phyloP scores from a whole-genome alignment of 2,888 invertebrate genomes.

The Scrobipalpa atriplicella region DNA sequence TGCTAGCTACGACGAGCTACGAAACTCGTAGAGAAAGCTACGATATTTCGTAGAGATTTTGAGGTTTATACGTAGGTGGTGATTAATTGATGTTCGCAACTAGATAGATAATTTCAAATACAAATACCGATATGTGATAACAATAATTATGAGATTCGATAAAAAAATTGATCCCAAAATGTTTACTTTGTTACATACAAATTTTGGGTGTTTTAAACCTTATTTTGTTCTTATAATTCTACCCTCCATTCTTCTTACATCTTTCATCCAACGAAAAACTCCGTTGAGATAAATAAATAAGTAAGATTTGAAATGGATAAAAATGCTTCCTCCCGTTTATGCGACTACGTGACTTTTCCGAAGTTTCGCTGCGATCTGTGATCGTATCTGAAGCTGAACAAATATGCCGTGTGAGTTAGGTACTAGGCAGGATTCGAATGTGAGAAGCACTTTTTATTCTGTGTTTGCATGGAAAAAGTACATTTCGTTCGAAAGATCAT shows the following conservation, averaged over 20 bases:
- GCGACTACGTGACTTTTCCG: slow-evolving; percentile 54
- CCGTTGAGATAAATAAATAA: slow-evolving; percentile 4
- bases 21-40: no score
- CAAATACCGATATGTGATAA: no score
- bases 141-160: no score
- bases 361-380: slow-evolving; percentile 33
- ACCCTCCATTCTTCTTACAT: not conserved
- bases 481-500: not conserved
- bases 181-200: no score
- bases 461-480: not conserved
- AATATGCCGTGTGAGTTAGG: slow-evolving; percentile 43
- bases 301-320: slow-evolving; percentile 49
- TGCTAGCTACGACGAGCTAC: no score
- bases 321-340: slow-evolving; percentile 44
- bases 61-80: no score
- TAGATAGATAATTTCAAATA: no score
- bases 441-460: not conserved
- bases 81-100: no score
- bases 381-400: slow-evolving; percentile 36
- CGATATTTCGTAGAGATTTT: no score
- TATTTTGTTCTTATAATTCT: not conserved
- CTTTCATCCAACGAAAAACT: not conserved
- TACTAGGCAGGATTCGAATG: not conserved
- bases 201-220: no score
- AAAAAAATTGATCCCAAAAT: no score